These are phyloP conservation scores for Scomber japonicus DNA, from an alignment of 2,113 vertebrate genomes.

Conservation along the genomic window DNA sequence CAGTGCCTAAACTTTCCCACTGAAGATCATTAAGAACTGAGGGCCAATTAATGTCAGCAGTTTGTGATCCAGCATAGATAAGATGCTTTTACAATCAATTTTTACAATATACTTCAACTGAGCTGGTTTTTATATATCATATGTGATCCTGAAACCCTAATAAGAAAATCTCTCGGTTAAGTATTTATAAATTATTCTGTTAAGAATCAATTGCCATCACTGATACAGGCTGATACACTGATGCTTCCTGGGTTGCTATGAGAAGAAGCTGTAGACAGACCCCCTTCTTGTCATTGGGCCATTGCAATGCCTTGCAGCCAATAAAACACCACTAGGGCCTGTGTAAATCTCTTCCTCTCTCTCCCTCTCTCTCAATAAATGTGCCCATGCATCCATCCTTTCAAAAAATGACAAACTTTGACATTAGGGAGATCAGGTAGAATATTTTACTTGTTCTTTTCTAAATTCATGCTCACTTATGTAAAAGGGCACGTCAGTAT, in stretches of 20 bases:
- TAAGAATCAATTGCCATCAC: slow-evolving; percentile 25
- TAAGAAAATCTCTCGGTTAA: background rate
- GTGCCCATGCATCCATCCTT: slow-evolving; percentile 16
- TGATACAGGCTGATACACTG: slow-evolving; percentile 20
- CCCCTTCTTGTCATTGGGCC: slow-evolving; percentile 67
- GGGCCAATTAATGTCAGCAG: background rate
- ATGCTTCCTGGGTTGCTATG: slow-evolving; percentile 76
- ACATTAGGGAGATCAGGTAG: background rate
- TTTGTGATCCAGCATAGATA: background rate
- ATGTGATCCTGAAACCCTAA: slow-evolving; percentile 4
- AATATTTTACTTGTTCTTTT: background rate
- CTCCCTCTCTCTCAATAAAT: slow-evolving; percentile 11
- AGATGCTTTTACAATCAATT: background rate
- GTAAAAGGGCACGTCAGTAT: background rate
- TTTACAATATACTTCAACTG: background rate
- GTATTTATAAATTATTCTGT: slow-evolving; percentile 1
- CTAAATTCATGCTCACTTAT: background rate
- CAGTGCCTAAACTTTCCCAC: background rate
- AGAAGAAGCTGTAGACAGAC: slow-evolving; percentile 64
- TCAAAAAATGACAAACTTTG: background rate
- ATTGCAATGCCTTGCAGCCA: slow-evolving; percentile 54
- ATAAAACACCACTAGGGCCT: slow-evolving; percentile 53
- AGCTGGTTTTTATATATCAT: slow-evolving; percentile 11
- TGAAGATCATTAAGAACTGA: background rate
- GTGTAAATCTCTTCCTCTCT: slow-evolving; percentile 36